Conservation (phyloP, 1,140 invertebrate genomes). For the Apis florea region DNA sequence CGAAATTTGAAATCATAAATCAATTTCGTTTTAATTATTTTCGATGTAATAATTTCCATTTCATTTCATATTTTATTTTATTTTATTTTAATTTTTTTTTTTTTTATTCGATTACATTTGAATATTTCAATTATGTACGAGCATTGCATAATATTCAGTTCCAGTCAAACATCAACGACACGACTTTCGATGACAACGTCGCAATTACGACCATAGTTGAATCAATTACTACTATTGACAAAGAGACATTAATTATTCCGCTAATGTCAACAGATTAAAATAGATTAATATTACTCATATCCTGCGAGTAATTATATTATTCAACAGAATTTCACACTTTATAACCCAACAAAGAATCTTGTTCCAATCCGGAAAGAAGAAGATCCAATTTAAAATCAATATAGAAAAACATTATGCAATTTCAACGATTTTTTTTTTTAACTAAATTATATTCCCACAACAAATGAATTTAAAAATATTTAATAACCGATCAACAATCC, state of each 20-base stretch:
- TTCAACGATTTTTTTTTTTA: too few species aligned
- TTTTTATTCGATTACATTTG: too few species aligned
- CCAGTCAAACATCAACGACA: background rate
- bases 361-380: background rate
- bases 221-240: background rate
- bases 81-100: too few species aligned
- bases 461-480: too few species aligned
- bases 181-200: background rate
- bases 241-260: slow-evolving; percentile 19
- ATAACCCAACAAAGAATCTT: background rate
- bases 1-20: too few species aligned
- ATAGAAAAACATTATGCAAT: too few species aligned
- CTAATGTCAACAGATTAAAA: background rate
- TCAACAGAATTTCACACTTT: background rate
- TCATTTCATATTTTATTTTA: too few species aligned
- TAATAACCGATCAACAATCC: too few species aligned
- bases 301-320: background rate
- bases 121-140: background rate
- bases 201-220: slow-evolving; percentile 10
- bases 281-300: background rate
- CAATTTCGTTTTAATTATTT: too few species aligned
- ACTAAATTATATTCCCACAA: too few species aligned
- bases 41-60: too few species aligned
- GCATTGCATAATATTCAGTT: background rate
- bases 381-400: background rate